A percentile compares a stretch with the other conserved stretches of the same genome.
phyloP scores from a whole-genome alignment of 2,113 vertebrate genomes.

The Xenopus laevis region DNA sequence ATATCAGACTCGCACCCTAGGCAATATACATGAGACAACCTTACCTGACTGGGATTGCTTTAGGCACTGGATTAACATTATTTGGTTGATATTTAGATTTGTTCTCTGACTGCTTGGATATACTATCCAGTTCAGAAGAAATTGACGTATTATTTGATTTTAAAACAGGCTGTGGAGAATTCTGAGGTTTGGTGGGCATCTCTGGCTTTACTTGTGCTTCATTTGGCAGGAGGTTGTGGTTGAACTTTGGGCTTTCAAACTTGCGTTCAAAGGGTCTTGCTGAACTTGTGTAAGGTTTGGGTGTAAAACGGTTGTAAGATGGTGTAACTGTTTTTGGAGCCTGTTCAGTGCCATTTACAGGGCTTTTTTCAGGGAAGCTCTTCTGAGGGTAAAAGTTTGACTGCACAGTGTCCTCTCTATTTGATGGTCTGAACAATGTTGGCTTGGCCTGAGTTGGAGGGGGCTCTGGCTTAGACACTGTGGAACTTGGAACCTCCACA shows the following conservation, averaged over 20 bases:
- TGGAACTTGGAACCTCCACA: conserved; percentile 68
- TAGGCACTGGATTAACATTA: conserved; percentile 84
- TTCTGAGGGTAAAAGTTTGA: conserved; percentile 80
- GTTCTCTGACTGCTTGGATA: conserved; percentile 79
- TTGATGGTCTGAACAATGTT: conserved; percentile 69
- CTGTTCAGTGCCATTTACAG: conserved; percentile 72
- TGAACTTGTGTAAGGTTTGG: conserved; percentile 79
- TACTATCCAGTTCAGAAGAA: conserved; percentile 81
- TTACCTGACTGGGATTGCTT: conserved; percentile 93
- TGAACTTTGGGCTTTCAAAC: conserved; percentile 97
- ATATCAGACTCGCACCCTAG: too few species aligned
- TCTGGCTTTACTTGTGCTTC: conserved; percentile 80
- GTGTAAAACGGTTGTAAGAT: conserved; percentile 78
- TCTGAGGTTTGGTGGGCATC: conserved; percentile 67
- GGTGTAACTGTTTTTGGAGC: conserved; percentile 67
- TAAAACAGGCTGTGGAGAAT: conserved; percentile 63
- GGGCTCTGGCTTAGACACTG: conserved; percentile 76
- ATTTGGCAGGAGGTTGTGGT: conserved; percentile 93
- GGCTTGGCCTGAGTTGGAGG: conserved; percentile 66
- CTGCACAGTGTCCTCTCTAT: conserved; percentile 78
- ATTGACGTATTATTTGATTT: conserved; percentile 78
- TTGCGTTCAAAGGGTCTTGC: conserved; percentile 91
- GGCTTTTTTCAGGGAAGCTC: conserved; percentile 77
- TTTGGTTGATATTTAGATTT: conserved; percentile 93
- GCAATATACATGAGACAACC: conserved; percentile 17